Base-by-base conservation (phyloP, 2,113 vertebrate genomes). In the Eclectus roratus region DNA sequence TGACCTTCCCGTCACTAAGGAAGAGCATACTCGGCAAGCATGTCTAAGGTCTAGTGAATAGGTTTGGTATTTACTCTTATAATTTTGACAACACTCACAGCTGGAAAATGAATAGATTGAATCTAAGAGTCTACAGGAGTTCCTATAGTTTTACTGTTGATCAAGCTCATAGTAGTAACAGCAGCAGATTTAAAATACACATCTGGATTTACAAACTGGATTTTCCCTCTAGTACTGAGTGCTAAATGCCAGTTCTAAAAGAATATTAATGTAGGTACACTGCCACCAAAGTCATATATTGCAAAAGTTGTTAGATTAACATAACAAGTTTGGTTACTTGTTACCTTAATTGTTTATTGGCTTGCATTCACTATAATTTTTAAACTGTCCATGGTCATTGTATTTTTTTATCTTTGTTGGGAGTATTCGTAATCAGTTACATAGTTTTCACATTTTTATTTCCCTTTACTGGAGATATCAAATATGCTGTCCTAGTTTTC, bases 1-100 rank as follows among this genome's bases (percentile, higher is more conserved):
- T 94, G 96, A 95, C 96, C 91, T 96, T 94, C 70, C 73, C 80
- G 92, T 87, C 91, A 82, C 83, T 82, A 56, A 91, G 74, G 89
- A 96, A 93, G 70, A 94, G 66, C 66, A 93, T 93, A 92, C 66
- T 94, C 37, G 68, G 72, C 83, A 85, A 94, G 88, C 88, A 55
- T 80, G 83, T 58, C 77, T 82, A 77, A 92, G 86, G 92, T 89
- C 65, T 85, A 74, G 77, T 81, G 94, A 86, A 58, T 86, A 94
- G 74, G 66, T 95, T 84, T 66, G 85, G 61, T 76, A 58, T 63
- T 82, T 66, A 88, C 12, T 93, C 43, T 89, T 88, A 96, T 56
- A 61, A 65, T 94, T 95, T 91, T 82, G 83, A 93, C 88, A 93
- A 61, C 93, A 81, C 31, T 92, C 82, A 79, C 66, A 94, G 61